Conservation (phyloP, 1,140 invertebrate species). For the Helicoverpa armigera region DNA sequence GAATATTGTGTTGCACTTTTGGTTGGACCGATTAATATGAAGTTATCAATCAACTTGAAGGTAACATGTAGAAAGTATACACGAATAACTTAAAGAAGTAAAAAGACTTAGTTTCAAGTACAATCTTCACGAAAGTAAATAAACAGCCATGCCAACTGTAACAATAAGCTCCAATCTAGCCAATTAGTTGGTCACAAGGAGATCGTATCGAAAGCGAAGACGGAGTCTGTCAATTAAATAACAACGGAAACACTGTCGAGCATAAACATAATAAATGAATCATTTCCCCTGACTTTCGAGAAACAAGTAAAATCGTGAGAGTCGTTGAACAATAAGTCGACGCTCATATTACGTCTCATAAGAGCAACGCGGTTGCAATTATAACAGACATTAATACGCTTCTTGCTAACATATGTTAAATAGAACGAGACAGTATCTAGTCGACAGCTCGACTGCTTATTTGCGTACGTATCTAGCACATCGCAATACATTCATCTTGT, state of each 20-base stretch:
- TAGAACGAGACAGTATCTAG: constrained; percentile 32
- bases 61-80: neutral
- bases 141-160: constrained; percentile 1
- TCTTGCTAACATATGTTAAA: constrained; percentile 40
- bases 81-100: neutral
- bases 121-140: neutral
- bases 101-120: neutral
- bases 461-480: neutral
- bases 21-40: neutral
- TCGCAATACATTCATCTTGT: neutral
- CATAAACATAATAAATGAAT: constrained; percentile 58
- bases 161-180: constrained; percentile 30
- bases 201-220: constrained; percentile 48
- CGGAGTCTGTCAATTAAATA: constrained; percentile 46
- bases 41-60: neutral
- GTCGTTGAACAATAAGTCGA: constrained; percentile 64
- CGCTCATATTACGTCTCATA: constrained; percentile 46
- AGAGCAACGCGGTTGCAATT: constrained; percentile 44
- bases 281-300: constrained; percentile 72
- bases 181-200: constrained; percentile 34
- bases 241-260: constrained; percentile 49
- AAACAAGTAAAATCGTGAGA: constrained; percentile 77
- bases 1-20: constrained; percentile 31
- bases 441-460: constrained; percentile 15
- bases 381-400: constrained; percentile 40